These are phyloP conservation scores for Galago senegalensis DNA, from an alignment of 2,797 vertebrate species.

Conservation along the genomic window DNA sequence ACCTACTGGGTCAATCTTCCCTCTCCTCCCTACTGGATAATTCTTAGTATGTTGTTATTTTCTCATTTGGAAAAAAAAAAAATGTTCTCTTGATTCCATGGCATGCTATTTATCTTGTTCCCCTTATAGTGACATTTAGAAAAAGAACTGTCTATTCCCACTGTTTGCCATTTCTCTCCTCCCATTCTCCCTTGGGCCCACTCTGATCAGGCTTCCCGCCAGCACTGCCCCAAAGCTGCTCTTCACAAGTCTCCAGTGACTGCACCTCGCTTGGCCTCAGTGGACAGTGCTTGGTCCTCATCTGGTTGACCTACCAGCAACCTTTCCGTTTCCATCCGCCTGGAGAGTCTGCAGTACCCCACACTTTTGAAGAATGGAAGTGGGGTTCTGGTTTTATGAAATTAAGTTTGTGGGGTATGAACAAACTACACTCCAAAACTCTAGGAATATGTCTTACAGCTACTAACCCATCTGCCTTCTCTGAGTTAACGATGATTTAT, in stretches of 20 bases:
- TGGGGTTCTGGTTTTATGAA: neutral
- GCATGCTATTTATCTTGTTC: neutral
- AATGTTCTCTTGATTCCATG: neutral
- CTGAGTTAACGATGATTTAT: neutral
- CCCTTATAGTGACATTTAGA: neutral
- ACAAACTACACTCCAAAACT: neutral
- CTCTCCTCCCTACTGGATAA: neutral
- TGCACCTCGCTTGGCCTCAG: neutral
- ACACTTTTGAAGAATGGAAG: neutral
- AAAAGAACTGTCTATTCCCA: neutral
- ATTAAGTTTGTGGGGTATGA: slow-evolving; percentile 17
- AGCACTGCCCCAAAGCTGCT: neutral
- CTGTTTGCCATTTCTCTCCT: neutral
- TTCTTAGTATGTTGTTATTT: neutral
- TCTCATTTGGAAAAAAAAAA: neutral
- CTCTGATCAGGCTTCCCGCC: accelerated
- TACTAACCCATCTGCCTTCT: neutral
- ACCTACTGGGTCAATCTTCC: neutral
- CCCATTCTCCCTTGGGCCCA: neutral
- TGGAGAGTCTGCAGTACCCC: neutral
- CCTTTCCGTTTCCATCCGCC: neutral
- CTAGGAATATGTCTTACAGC: neutral
- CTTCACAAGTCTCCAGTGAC: neutral
- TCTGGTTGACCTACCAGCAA: neutral
- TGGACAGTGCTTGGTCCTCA: neutral